A percentile compares a stretch with the other conserved stretches of the same genome.
These are phyloP conservation scores for human (Homo sapiens) DNA, from an alignment of 2,113 vertebrate species.

Conservation along the genomic window DNA sequence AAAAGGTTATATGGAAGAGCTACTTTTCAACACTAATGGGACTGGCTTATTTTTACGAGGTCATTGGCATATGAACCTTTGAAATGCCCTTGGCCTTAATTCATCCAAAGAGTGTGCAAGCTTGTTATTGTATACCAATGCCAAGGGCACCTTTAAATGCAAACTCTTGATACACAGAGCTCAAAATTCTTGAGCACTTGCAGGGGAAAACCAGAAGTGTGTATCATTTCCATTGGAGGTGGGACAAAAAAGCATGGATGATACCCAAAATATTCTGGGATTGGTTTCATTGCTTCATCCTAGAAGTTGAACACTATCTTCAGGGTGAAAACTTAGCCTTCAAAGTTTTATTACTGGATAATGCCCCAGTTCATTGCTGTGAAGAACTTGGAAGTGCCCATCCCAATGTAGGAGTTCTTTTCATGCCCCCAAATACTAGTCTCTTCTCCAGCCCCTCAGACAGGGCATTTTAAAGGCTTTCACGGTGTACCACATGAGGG, in stretches of 20 bases:
- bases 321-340: constrained; percentile 15
- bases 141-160: neutral
- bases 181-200: neutral
- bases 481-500: neutral
- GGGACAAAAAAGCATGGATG: neutral
- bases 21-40: neutral
- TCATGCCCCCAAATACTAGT: neutral
- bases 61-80: neutral
- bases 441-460: neutral
- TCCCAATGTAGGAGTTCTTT: neutral
- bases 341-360: neutral
- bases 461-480: neutral
- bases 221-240: neutral
- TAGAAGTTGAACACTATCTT: neutral
- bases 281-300: neutral
- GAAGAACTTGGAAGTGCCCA: neutral
- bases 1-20: neutral
- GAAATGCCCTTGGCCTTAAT: neutral
- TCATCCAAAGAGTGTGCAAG: neutral
- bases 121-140: neutral
- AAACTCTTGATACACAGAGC: neutral
- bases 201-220: neutral
- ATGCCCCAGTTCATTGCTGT: neutral
- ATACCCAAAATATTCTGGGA: neutral
- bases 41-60: neutral